Evolutionary conservation across 1,140 invertebrate genomes (phyloP), one percentile per base, ranked within the genome.

Genomic region (Tetramorium parvispinum): DNA sequence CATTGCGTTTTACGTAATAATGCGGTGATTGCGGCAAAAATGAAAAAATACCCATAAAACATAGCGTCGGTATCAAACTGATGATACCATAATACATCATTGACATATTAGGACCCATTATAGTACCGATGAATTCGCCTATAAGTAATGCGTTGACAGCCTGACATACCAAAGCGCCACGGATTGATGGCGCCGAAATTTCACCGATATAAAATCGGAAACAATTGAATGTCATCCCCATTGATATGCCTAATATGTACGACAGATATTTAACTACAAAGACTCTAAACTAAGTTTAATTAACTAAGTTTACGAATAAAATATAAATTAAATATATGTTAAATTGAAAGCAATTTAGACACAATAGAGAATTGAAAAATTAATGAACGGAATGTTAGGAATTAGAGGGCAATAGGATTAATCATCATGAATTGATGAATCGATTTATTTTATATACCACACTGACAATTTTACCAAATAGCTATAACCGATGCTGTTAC

Each of bases 11-110:
- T 1, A 97, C 92, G 51, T 96, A 95, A 92, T 96, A 97, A 86
- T 97, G 96, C 0, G 97, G 97, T 18, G 97, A 97, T 92, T 98
- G 97, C 0, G 97, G 97, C 93, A 98, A 96, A 65, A 96, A 96
- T 53, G 95, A 95, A 92, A 97, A 97, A 1, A 96, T 95, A 5
- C 96, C 85, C 1, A 97, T 92, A 85, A 96, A 96, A 6, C 96
- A 89, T 1, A 96, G 92, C 1, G 96, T 95, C 57, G 96, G 88
- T 0, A 95, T 90, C 37, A 97, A 95, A 87, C 96, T 96, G 65
- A 97, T 95, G 21, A 95, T 94, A 0, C 96, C 96, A 18, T 96
- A 95, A 0, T 96, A 94, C 32, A 96, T 94, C 70, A 96, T 96
- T 21, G 96, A 96, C 1, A 96, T 57, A 75, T 96, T 96, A 0